Percentiles rank a stretch among this genome's conserved stretches.
phyloP scores from a whole-genome alignment of 1,140 invertebrate species.

The Microvelia longipes region DNA sequence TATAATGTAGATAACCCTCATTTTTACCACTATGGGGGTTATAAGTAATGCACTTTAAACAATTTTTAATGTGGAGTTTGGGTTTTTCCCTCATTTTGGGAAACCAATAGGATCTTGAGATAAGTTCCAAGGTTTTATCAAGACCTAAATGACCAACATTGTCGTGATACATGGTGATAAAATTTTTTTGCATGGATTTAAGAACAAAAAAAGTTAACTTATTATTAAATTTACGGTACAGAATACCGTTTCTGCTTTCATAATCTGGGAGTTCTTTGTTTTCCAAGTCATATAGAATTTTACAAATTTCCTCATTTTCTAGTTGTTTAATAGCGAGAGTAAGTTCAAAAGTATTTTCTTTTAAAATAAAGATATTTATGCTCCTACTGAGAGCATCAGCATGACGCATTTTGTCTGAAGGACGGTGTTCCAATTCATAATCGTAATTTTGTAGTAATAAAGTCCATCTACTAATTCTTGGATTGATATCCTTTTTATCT shows the following conservation, averaged over 20 bases:
- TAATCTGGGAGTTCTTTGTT: not conserved
- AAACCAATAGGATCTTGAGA: constrained; percentile 21
- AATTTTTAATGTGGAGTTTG: constrained; percentile 15
- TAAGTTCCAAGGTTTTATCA: not conserved
- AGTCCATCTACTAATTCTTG: not conserved
- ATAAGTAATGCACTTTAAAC: constrained; percentile 21
- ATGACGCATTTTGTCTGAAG: not conserved
- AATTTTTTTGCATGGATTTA: not conserved
- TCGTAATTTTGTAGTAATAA: not conserved
- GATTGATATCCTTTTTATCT: not conserved
- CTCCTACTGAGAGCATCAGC: not conserved
- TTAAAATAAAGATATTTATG: constrained; percentile 4
- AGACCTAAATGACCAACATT: not conserved
- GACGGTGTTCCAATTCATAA: not conserved
- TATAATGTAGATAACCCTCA: constrained; percentile 1
- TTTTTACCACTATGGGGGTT: constrained; percentile 8
- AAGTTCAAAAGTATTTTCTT: not conserved
- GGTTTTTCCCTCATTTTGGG: constrained; percentile 17
- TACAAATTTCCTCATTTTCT: not conserved
- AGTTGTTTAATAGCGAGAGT: not conserved
- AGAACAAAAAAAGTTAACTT: not conserved
- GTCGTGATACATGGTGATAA: not conserved
- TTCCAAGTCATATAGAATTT: not conserved
- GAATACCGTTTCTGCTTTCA: not conserved
- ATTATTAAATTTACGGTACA: not conserved